Evolutionary conservation across 1,140 invertebrate species (phyloP), one percentile per base, ranked within the genome.

Genomic region (Pristionchus pacificus): DNA sequence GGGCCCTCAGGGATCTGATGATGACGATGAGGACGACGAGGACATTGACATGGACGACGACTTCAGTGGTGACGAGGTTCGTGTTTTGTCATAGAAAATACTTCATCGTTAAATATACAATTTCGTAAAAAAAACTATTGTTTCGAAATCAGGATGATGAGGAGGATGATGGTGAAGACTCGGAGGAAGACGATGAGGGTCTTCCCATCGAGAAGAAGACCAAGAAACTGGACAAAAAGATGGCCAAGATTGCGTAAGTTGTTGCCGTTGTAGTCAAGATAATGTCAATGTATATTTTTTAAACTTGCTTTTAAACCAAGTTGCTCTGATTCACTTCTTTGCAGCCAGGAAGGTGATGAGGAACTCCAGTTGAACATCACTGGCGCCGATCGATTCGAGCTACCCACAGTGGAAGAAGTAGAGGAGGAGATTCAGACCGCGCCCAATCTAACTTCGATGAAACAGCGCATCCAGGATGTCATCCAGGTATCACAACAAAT

Each of bases 131-230:
- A n/a, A n/a, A n/a, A n/a, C n/a, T n/a, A n/a, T n/a, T n/a, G n/a
- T n/a, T n/a, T n/a, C n/a, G n/a, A n/a, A n/a, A n/a, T n/a, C n/a
- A n/a, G n/a, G n/a, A n/a, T n/a, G n/a, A n/a, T n/a, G 67, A 71
- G 15, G 72, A 72, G 28, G 19, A 6, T 1, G 63, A 67, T 1
- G 73, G 29, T 0, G n/a, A n/a, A n/a, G n/a, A n/a, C n/a, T n/a
- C n/a, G n/a, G n/a, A n/a, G n/a, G n/a, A n/a, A n/a, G 69, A 70
- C 13, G 75, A 77, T 19, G 77, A 71, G 29, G 82, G 91, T 82
- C 84, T 93, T 32, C 92, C 92, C 0, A 92, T 95, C 84, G 93
- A 95, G 86, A 92, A 90, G 83, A 88, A 89, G 72, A 90, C 91
- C 69, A 90, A 90, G 72, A 92, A 90, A 84, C 85, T 95, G 1